Percentiles rank a stretch among this genome's conserved stretches.
These are phyloP conservation scores for Gnathonemus longibarbis DNA, from an alignment of 2,113 vertebrate species.

Conservation along the genomic window DNA sequence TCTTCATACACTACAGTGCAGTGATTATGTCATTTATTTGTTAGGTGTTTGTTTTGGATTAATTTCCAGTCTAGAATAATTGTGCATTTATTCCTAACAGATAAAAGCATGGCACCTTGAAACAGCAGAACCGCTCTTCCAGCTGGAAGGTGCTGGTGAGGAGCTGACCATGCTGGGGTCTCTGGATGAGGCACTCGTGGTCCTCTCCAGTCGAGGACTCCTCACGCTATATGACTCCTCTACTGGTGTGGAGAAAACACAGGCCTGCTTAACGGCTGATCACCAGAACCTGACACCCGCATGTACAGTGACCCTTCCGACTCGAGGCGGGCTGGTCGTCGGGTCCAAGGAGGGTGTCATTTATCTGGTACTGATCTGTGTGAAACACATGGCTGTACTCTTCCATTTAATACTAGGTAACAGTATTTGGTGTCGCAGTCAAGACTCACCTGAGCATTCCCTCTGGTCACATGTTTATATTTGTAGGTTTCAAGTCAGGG, in stretches of 20 bases:
- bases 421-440: not conserved
- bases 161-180: conserved; percentile 38
- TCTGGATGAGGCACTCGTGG: conserved; percentile 41
- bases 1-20: too few relatives aligned
- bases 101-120: conserved; percentile 60
- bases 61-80: not conserved
- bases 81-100: conserved; percentile 37
- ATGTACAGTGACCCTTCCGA: conserved; percentile 39
- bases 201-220: conserved; percentile 37
- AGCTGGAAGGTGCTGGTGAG: conserved; percentile 17
- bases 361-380: conserved; percentile 45
- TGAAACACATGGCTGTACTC: not conserved
- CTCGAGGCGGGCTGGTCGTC: conserved; percentile 44
- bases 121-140: conserved; percentile 47
- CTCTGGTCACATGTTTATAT: not conserved
- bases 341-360: conserved; percentile 58
- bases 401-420: not conserved
- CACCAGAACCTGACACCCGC: conserved; percentile 30
- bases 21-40: not conserved
- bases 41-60: not conserved
- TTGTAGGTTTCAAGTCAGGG: conserved; percentile 55
- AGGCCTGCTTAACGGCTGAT: conserved; percentile 27
- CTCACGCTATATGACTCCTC: conserved; percentile 46
- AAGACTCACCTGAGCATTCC: not conserved
- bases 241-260: conserved; percentile 19